Percentiles rank a stretch among this genome's conserved stretches.
These are phyloP conservation scores for Dunckerocampus dactyliophorus DNA, from an alignment of 2,113 vertebrate species.

Conservation along the genomic window DNA sequence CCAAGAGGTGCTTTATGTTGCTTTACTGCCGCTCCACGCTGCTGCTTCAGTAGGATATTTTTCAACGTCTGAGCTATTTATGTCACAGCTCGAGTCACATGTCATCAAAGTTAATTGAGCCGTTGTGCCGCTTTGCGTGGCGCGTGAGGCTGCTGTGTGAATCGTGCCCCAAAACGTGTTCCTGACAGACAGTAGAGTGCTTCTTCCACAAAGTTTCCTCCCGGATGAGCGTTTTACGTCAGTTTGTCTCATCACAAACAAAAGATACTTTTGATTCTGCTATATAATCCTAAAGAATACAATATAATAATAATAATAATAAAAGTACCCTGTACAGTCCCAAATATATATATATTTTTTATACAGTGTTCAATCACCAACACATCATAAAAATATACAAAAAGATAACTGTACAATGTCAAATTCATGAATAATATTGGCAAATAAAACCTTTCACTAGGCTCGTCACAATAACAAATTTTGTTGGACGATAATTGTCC, in stretches of 20 bases:
- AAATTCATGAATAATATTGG: no score
- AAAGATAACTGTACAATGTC: no score
- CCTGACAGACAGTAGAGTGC: neutral
- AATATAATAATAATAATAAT: no score
- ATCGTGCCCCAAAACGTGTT: slow-evolving; percentile 2
- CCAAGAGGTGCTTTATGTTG: neutral
- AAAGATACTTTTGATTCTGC: neutral
- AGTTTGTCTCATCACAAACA: neutral
- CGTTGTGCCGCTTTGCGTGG: neutral
- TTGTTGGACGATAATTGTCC: no score
- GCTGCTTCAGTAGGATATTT: neutral
- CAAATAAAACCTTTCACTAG: no score
- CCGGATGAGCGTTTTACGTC: neutral
- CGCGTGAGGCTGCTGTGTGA: neutral
- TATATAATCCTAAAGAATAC: neutral
- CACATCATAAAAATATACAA: no score
- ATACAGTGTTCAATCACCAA: no score
- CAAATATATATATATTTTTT: no score
- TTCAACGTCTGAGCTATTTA: neutral
- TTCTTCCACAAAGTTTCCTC: neutral
- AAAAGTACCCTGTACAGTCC: no score
- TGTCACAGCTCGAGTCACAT: neutral
- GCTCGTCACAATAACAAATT: no score
- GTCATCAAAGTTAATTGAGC: slow-evolving; percentile 6
- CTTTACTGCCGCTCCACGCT: neutral